These are phyloP conservation scores for Lepilemur ruficaudatus DNA, from an alignment of 2,797 vertebrate genomes.

Conservation along the genomic window DNA sequence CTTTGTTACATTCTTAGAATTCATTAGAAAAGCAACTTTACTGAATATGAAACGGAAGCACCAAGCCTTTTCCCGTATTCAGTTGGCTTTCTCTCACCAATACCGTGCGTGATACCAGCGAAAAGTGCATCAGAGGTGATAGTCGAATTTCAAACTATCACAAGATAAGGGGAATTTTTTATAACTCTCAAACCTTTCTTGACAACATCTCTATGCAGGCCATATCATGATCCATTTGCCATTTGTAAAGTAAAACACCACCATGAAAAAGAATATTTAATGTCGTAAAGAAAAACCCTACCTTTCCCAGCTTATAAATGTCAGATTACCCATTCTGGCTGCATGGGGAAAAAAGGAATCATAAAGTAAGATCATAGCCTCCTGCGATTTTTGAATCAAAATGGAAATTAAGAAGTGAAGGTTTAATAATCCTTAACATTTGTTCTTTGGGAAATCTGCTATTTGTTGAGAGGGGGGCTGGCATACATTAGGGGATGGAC, in stretches of 20 bases:
- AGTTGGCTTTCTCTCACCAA: conserved; percentile 30
- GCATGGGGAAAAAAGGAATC: neutral
- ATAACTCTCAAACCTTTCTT: conserved; percentile 35
- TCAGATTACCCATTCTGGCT: conserved; percentile 47
- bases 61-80: neutral
- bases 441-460: conserved; percentile 44
- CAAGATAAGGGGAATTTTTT: neutral
- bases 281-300: conserved; percentile 46
- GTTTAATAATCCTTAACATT: conserved; percentile 48
- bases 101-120: neutral
- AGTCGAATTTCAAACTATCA: conserved; percentile 7
- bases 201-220: conserved; percentile 52
- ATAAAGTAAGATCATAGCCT: conserved; percentile 48
- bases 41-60: neutral
- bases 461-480: conserved; percentile 21
- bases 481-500: neutral
- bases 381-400: conserved; percentile 67
- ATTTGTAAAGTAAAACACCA: conserved; percentile 68
- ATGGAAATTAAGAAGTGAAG: conserved; percentile 64
- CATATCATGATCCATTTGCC: conserved; percentile 37
- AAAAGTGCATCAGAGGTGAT: neutral
- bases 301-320: conserved; percentile 53
- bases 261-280: conserved; percentile 67
- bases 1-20: neutral
- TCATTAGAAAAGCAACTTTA: neutral